Evolutionary conservation across 2,888 invertebrate species (phyloP).

Genomic region (Brenthis ino): DNA sequence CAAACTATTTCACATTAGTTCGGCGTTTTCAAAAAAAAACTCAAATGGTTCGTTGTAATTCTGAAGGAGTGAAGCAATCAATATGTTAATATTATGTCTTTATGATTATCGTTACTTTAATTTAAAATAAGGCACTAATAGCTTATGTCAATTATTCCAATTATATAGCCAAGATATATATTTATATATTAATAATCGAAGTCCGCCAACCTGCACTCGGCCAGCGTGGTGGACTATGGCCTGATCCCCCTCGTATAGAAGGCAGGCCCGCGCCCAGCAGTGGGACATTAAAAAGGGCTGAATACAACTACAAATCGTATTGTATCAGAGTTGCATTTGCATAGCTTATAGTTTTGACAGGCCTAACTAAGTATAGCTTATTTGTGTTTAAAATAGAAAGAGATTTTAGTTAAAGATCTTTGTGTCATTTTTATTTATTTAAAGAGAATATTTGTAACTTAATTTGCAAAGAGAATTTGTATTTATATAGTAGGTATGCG

Average conservation of each 20-base stretch:
- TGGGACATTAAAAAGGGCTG: too few relatives aligned
- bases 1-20: too few relatives aligned
- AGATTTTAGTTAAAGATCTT: too few relatives aligned
- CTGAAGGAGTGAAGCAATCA: too few relatives aligned
- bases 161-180: conserved; percentile 23
- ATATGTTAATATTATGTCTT: too few relatives aligned
- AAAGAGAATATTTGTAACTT: background rate
- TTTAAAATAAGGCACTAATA: conserved; percentile 31
- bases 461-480: background rate
- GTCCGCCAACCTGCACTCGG: too few relatives aligned
- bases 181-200: too few relatives aligned
- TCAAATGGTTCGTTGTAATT: too few relatives aligned
- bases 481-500: background rate
- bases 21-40: too few relatives aligned
- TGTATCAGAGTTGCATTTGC: conserved; percentile 14
- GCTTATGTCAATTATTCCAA: conserved; percentile 36
- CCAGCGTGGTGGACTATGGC: too few relatives aligned
- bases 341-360: conserved; percentile 7
- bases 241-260: too few relatives aligned
- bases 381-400: background rate
- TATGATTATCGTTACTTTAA: background rate
- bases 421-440: background rate
- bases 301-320: background rate
- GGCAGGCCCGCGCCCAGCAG: too few relatives aligned
- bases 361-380: conserved; percentile 13